Conservation (phyloP, 1,140 invertebrate species). For the Meloidogyne chitwoodi region DNA sequence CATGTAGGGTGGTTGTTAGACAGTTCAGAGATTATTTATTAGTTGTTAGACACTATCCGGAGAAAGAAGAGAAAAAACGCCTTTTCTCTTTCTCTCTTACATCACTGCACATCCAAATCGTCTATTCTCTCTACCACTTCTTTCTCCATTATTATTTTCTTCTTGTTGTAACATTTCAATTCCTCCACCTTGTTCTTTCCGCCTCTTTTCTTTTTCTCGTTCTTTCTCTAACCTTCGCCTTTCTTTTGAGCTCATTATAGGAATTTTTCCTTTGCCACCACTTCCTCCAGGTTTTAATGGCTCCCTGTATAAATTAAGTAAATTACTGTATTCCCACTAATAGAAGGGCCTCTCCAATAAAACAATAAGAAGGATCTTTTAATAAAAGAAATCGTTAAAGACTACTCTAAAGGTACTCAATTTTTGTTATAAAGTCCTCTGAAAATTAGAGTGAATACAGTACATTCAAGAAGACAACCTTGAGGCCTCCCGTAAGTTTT, state of each 20-base stretch:
- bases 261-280: not conserved
- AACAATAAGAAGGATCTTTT: too few relatives aligned
- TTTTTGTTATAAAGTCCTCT: too few relatives aligned
- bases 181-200: not conserved
- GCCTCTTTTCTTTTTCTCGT: not conserved
- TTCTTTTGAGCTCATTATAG: not conserved
- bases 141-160: too few relatives aligned
- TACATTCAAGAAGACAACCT: not conserved
- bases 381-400: too few relatives aligned
- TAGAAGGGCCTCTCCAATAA: not conserved
- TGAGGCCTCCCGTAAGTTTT: not conserved
- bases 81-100: too few relatives aligned
- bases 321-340: not conserved
- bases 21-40: too few relatives aligned
- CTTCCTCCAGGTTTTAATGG: not conserved
- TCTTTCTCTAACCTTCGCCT: not conserved
- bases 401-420: too few relatives aligned
- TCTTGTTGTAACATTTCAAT: too few relatives aligned
- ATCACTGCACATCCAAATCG: not conserved
- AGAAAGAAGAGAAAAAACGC: too few relatives aligned
- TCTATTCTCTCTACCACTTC: not conserved
- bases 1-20: too few relatives aligned
- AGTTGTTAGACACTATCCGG: too few relatives aligned
- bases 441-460: not conserved
- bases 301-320: not conserved